These are phyloP conservation scores for Patella pellucida DNA, from an alignment of 2,888 invertebrate genomes.

Conservation along the genomic window DNA sequence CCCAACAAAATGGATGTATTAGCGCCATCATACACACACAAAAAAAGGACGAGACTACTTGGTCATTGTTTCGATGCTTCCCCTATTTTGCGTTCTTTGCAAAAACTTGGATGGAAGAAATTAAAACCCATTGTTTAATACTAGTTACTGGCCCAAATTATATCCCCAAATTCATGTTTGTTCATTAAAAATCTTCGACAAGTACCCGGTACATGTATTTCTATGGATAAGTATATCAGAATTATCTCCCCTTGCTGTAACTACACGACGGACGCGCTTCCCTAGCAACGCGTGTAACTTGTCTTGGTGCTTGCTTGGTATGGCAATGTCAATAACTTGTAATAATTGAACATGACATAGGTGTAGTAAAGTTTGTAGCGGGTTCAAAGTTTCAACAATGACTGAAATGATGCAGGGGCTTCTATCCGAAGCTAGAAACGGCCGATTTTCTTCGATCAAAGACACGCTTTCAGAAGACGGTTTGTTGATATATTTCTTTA, in stretches of 20 bases:
- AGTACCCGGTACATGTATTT: too few species aligned
- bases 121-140: too few species aligned
- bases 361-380: neutral
- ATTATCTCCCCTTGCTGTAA: neutral
- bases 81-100: too few species aligned
- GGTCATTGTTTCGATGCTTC: too few species aligned
- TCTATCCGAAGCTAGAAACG: conserved; percentile 65
- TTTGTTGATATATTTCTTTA: conserved; percentile 39
- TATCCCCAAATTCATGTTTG: too few species aligned
- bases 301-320: neutral
- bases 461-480: conserved; percentile 64
- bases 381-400: conserved; percentile 43
- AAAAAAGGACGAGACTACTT: too few species aligned
- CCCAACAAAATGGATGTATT: too few species aligned
- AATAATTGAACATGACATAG: neutral
- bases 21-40: too few species aligned
- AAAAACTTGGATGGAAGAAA: too few species aligned
- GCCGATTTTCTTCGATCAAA: conserved; percentile 61
- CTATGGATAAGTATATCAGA: neutral
- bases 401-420: conserved; percentile 63
- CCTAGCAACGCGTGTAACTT: conserved; percentile 2
- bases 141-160: too few species aligned
- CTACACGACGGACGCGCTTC: neutral
- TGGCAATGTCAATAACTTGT: neutral
- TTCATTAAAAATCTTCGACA: too few species aligned